Percentiles rank a stretch among this genome's conserved stretches.
These are phyloP conservation scores for Steatornis caripensis DNA, from an alignment of 2,113 vertebrate genomes.

Conservation along the genomic window DNA sequence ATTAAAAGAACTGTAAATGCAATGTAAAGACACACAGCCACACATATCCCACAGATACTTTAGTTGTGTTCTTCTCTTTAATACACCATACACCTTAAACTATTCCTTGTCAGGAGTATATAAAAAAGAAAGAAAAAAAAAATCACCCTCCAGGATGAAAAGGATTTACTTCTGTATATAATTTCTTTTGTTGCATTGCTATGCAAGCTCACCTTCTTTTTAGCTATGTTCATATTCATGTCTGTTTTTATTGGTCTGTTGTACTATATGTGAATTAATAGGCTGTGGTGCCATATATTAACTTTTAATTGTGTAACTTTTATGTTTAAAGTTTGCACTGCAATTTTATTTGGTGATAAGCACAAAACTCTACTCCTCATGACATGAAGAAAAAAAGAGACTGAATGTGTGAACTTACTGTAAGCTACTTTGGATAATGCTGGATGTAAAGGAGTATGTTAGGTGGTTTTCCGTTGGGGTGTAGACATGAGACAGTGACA, in stretches of 20 bases:
- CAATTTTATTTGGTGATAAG: constrained; percentile 99
- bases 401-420: constrained; percentile 93
- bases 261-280: constrained; percentile 99
- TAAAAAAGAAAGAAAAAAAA: constrained; percentile 69
- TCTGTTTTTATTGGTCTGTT: constrained; percentile 92
- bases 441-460: constrained; percentile 62
- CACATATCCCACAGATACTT: constrained; percentile 89
- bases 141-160: constrained; percentile 75
- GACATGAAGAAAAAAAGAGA: constrained; percentile 93
- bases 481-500: constrained; percentile 70
- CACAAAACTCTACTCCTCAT: constrained; percentile 99
- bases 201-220: constrained; percentile 95
- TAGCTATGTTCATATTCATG: constrained; percentile 86
- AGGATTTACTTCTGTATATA: constrained; percentile 93
- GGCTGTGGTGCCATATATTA: constrained; percentile 98
- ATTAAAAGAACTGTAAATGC: constrained; percentile 95
- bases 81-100: constrained; percentile 92
- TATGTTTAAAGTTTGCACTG: constrained; percentile 99
- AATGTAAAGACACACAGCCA: constrained; percentile 98
- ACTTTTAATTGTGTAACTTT: constrained; percentile 92
- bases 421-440: constrained; percentile 79
- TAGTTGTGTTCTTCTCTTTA: constrained; percentile 85
- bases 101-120: constrained; percentile 83
- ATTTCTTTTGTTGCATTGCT: constrained; percentile 98
- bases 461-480: constrained; percentile 69